A percentile compares a stretch with the other conserved stretches of the same genome.
Conservation (phyloP, 2,113 vertebrate species). For the Sphyrna mokarran region DNA sequence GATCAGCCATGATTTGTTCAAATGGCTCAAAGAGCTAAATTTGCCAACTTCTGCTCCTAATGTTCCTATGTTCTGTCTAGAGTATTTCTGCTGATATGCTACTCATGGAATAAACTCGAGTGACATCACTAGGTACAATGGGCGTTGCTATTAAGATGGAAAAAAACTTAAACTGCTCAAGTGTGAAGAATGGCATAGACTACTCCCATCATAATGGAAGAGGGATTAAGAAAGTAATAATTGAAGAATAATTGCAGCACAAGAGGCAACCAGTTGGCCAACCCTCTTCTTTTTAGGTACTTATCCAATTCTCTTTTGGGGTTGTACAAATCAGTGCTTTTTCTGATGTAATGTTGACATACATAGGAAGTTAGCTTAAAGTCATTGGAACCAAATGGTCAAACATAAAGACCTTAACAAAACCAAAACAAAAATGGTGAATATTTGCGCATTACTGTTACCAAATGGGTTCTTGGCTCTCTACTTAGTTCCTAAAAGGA, state of each 20-base stretch:
- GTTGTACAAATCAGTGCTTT: not conserved
- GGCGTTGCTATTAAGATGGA: not conserved
- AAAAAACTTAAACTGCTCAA: not conserved
- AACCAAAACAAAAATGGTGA: not conserved
- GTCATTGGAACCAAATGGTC: not conserved
- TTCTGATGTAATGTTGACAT: not conserved
- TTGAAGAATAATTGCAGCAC: not conserved
- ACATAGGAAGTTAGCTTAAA: not conserved
- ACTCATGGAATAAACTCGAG: not conserved
- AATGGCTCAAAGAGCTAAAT: too few relatives aligned
- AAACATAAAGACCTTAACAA: not conserved
- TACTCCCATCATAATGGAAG: not conserved
- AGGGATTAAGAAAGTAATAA: not conserved
- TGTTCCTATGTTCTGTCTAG: not conserved
- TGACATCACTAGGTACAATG: not conserved
- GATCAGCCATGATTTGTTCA: too few relatives aligned
- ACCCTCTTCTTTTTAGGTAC: not conserved
- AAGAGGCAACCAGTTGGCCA: not conserved
- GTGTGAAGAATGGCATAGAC: not conserved
- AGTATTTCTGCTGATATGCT: not conserved
- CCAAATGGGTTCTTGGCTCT: not conserved
- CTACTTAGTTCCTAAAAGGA: not conserved
- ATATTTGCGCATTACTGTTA: not conserved
- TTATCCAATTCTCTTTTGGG: not conserved
- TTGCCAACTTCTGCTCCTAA: too few relatives aligned